Conservation (phyloP, 2,113 vertebrate genomes). For the Trematomus loennbergii region DNA sequence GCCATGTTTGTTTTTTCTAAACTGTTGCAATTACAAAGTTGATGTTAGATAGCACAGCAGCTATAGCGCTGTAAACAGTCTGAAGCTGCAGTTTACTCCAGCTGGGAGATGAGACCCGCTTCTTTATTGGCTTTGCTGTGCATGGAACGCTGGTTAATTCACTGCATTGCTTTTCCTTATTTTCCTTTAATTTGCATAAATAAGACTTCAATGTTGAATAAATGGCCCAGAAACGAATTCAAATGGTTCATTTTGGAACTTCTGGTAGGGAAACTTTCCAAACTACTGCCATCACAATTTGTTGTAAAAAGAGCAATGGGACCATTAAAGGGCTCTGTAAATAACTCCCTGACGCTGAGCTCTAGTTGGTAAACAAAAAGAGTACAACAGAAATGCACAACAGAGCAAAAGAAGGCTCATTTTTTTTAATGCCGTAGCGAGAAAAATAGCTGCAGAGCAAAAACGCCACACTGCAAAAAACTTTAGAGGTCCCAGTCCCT, state of each 20-base stretch:
- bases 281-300: slow-evolving; percentile 4
- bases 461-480: slow-evolving; percentile 48
- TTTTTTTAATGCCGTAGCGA: slow-evolving; percentile 38
- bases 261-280: not conserved
- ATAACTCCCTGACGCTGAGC: slow-evolving; percentile 20
- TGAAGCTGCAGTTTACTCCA: slow-evolving; percentile 2
- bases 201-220: not conserved
- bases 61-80: not conserved
- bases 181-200: slow-evolving; percentile 25
- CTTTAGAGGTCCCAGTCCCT: slow-evolving; percentile 42
- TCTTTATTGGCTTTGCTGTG: slow-evolving; percentile 20
- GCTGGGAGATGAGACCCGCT: not conserved
- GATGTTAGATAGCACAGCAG: slow-evolving; percentile 25
- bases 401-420: slow-evolving; percentile 35
- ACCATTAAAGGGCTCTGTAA: not conserved
- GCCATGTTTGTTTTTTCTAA: not conserved
- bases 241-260: slow-evolving; percentile 9
- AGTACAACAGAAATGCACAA: slow-evolving; percentile 24
- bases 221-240: not conserved
- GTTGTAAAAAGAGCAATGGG: not conserved
- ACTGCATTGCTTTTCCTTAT: slow-evolving; percentile 11
- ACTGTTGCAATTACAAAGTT: slow-evolving; percentile 13
- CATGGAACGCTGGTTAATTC: slow-evolving; percentile 23
- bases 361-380: not conserved
- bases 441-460: slow-evolving; percentile 36